Evolutionary conservation across 2,888 invertebrate species (phyloP), one percentile per base, ranked within the genome.

Genomic region (Nephrotoma guestfalica): DNA sequence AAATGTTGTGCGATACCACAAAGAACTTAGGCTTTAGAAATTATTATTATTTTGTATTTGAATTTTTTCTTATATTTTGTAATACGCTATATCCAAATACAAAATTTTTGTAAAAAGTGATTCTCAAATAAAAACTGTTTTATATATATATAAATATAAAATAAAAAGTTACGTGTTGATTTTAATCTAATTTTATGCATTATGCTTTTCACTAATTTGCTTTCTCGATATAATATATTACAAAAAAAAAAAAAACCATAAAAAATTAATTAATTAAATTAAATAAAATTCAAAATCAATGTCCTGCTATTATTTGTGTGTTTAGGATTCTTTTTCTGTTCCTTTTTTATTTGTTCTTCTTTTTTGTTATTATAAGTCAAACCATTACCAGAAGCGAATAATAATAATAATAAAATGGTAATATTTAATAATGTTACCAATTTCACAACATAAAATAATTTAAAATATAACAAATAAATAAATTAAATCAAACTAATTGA

Each of bases 311-410:
- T 15, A 57, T 57, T 57, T 57, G 15, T 57, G 51, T 57, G n/a
- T 57, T 57, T 15, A 15, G 51, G 51, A 57, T 57, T 47, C 47
- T 47, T 47, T 47, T 30, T 30, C 30, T 30, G 30, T 30, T 30
- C 30, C 30, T 30, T 3, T 47, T 47, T 47, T 47, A 13, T 47
- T 13, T 71, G 7, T 71, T 13, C 84, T 41, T 86, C 45, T 85
- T 43, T 86, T 30, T 87, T 88, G 86, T 83, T 87, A 86, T 87
- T 86, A 85, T 41, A 89, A 89, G 89, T 89, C 89, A 89, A 89
- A 89, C 89, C 89, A 89, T 89, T 88, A 89, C 89, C 89, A 89
- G 89, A 89, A 89, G 89, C 88, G 88, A 88, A 88, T 87, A 83
- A 41, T 83, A 83, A 47, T 47, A 47, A 83, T 83, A 83, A 41